Conservation (phyloP, 2,797 vertebrate genomes). For the Crax fasciolata region DNA sequence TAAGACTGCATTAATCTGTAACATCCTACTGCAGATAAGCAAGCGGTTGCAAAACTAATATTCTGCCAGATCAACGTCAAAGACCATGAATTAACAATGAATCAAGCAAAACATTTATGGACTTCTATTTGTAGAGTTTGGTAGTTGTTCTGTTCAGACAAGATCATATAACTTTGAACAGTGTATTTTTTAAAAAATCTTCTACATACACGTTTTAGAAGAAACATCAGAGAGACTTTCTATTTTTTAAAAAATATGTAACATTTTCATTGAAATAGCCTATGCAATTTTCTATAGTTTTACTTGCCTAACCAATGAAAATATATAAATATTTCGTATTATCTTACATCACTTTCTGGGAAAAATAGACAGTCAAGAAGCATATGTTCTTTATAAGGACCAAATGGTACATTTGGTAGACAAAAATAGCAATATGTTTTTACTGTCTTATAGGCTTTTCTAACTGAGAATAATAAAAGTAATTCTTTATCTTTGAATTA, state of each 20-base stretch:
- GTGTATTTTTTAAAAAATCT: background rate
- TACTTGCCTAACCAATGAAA: background rate
- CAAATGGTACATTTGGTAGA: background rate
- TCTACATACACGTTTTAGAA: background rate
- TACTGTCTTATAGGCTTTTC: background rate
- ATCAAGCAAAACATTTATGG: rapidly evolving
- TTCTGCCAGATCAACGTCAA: background rate
- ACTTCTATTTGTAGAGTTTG: background rate
- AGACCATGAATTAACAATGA: background rate
- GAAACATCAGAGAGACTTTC: background rate
- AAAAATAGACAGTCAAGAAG: background rate
- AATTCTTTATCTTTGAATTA: background rate
- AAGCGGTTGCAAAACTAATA: background rate
- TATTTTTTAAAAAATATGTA: background rate
- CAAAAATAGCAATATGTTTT: background rate
- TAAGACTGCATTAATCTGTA: background rate
- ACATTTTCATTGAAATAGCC: background rate
- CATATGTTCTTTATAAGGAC: background rate
- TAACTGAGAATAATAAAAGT: background rate
- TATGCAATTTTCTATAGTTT: background rate
- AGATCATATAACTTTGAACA: background rate
- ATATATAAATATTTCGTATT: background rate
- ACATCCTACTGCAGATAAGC: background rate
- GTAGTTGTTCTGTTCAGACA: background rate
- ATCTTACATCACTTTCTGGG: background rate